These are phyloP conservation scores for Rhopalosiphum padi DNA, from an alignment of 1,140 invertebrate genomes.

Conservation along the genomic window DNA sequence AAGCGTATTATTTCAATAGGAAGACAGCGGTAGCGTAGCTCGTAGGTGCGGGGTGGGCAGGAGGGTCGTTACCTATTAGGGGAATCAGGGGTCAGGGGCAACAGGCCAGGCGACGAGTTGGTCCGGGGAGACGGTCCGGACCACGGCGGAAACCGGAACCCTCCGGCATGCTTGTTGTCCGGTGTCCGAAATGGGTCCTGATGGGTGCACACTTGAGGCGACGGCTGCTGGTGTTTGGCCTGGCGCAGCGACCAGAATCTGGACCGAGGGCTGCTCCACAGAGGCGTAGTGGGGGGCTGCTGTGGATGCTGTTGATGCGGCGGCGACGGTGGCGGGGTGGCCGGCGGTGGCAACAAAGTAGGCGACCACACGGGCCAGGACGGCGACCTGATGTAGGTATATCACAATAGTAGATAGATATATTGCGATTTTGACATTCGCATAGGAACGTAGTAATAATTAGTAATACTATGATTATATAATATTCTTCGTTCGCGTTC, in stretches of 20 bases:
- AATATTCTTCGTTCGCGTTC: neutral
- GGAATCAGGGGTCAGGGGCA: conserved; percentile 57
- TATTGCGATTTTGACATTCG: neutral
- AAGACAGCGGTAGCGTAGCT: neutral
- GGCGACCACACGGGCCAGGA: conserved; percentile 65
- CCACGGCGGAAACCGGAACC: conserved; percentile 63
- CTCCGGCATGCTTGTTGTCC: conserved; percentile 35
- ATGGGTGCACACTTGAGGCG: conserved; percentile 57
- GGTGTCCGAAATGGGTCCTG: conserved; percentile 49
- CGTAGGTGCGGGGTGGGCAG: neutral
- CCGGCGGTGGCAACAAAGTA: conserved; percentile 31
- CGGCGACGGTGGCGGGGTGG: conserved; percentile 31
- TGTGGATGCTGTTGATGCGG: conserved; percentile 54
- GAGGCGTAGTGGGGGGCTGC: conserved; percentile 61
- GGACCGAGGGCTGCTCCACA: conserved; percentile 61
- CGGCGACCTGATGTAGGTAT: conserved; percentile 65
- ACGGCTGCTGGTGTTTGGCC: conserved; percentile 10
- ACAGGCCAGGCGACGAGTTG: conserved; percentile 67
- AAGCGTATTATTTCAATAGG: neutral
- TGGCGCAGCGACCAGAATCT: conserved; percentile 60
- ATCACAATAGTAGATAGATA: neutral
- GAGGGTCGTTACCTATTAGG: conserved; percentile 59
- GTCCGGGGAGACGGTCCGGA: conserved; percentile 64
- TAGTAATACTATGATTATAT: neutral
- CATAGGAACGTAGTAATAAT: neutral